phyloP scores from a whole-genome alignment of 2,797 vertebrate genomes.

The Chelmon rostratus region DNA sequence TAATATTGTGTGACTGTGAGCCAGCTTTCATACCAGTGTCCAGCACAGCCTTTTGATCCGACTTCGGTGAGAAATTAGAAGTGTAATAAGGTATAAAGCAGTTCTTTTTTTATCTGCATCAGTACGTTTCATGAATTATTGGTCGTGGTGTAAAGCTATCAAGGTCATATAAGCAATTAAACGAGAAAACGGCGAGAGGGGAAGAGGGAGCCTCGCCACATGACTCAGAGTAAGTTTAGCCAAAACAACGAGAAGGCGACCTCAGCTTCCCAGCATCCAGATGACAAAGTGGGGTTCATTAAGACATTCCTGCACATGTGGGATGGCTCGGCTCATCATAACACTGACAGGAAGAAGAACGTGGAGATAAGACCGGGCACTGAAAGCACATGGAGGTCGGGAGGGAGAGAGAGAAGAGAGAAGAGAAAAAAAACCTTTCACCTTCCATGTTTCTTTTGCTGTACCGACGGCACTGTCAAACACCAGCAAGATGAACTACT shows the following conservation, averaged over 20 bases:
- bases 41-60: neutral
- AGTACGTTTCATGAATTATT: neutral
- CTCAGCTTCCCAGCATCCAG: constrained; percentile 42
- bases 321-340: constrained; percentile 64
- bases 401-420: constrained; percentile 10
- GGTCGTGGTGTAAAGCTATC: neutral
- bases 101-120: neutral
- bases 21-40: neutral
- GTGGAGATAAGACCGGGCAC: constrained; percentile 64
- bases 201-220: neutral
- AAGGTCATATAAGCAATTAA: constrained; percentile 3
- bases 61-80: neutral
- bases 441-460: constrained; percentile 60
- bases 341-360: constrained; percentile 63
- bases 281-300: constrained; percentile 67
- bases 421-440: constrained; percentile 40
- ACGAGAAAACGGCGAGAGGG: neutral
- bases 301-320: constrained; percentile 76
- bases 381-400: constrained; percentile 37
- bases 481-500: constrained; percentile 75
- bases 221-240: constrained; percentile 25
- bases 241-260: constrained; percentile 38
- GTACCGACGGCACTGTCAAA: constrained; percentile 76
- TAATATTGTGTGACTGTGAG: neutral
- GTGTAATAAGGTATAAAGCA: neutral